Percentiles rank a stretch among this genome's conserved stretches.
Conservation (phyloP, 1,140 invertebrate genomes). For the Diachasmimorpha longicaudata region DNA sequence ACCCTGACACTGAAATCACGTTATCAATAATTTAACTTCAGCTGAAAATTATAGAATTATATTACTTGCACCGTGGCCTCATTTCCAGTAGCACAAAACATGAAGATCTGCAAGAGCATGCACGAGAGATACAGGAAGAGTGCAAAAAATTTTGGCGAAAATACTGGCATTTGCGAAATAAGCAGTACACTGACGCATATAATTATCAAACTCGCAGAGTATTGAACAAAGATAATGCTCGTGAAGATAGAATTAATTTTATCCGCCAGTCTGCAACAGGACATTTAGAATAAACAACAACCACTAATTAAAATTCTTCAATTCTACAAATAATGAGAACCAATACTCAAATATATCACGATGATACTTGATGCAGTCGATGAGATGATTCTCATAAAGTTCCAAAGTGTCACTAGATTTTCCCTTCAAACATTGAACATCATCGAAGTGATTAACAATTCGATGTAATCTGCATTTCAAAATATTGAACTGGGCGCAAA, state of each 20-base stretch:
- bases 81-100: neutral
- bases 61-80: neutral
- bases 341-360: neutral
- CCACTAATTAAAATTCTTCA: neutral
- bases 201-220: neutral
- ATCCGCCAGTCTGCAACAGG: neutral
- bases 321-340: neutral
- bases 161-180: neutral
- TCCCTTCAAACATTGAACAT: neutral
- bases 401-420: neutral
- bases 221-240: neutral
- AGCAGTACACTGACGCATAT: neutral
- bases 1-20: neutral
- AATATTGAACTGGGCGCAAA: constrained; percentile 6
- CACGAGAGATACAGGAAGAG: neutral
- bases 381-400: neutral
- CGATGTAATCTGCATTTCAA: neutral
- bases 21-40: neutral
- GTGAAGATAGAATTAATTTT: neutral
- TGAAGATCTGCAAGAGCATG: neutral
- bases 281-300: neutral
- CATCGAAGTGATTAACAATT: neutral
- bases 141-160: neutral
- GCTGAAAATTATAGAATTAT: neutral
- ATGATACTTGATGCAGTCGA: neutral